Conservation (phyloP, 2,113 vertebrate genomes). For the Hystrix cristata region DNA sequence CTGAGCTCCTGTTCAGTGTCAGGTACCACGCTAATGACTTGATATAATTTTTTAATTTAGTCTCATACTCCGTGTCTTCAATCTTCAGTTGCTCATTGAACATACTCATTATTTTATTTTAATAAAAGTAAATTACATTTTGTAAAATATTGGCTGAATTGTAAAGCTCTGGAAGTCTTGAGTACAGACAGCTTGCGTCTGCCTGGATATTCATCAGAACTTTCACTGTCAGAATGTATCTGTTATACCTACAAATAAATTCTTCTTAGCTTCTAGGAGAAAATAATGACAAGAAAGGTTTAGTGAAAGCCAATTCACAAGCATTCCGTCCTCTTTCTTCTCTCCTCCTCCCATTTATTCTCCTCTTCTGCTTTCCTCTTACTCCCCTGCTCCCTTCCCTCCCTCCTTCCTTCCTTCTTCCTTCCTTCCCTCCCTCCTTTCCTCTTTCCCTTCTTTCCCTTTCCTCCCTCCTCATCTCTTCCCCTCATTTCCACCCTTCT, state of each 20-base stretch:
- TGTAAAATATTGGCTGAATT: conserved; percentile 48
- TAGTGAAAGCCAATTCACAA: neutral
- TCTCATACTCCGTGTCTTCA: neutral
- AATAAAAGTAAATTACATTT: neutral
- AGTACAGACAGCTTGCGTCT: neutral
- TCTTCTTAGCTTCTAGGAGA: neutral
- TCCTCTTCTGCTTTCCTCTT: neutral
- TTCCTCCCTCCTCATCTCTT: too few relatives aligned
- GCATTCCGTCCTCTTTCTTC: neutral
- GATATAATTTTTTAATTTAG: conserved; percentile 10
- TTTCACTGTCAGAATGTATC: conserved; percentile 33
- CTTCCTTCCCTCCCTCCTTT: neutral
- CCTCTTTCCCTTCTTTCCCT: rapidly evolving
- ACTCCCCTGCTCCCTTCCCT: neutral
- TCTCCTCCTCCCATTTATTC: neutral
- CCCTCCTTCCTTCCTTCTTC: too few relatives aligned
- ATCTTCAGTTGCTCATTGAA: neutral
- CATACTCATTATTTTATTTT: neutral
- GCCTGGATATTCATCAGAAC: conserved; percentile 27
- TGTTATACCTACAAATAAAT: neutral
- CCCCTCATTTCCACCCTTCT: too few relatives aligned
- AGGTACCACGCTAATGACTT: neutral
- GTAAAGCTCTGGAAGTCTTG: conserved; percentile 18
- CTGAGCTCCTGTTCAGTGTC: neutral
- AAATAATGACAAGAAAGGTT: neutral